A percentile compares a stretch with the other conserved stretches of the same genome.
Conservation (phyloP, 2,113 vertebrate genomes). For the Archilochus colubris region DNA sequence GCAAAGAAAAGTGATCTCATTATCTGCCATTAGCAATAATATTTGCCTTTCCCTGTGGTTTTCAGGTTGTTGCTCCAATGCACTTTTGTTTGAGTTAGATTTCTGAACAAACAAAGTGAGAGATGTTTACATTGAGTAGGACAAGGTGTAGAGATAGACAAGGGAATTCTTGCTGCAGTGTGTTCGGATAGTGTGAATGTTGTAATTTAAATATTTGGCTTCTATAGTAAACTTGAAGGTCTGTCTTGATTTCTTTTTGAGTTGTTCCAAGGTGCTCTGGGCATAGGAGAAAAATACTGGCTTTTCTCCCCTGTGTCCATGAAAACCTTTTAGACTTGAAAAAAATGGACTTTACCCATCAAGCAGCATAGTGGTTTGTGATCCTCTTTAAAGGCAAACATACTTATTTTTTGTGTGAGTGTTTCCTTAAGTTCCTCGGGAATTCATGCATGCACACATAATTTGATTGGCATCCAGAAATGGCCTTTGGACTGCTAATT, state of each 20-base stretch:
- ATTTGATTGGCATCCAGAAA: not conserved
- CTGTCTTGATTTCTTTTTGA: not conserved
- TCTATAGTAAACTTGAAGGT: conserved; percentile 1
- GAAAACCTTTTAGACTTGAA: not conserved
- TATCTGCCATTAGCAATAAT: conserved; percentile 9
- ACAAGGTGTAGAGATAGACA: conserved; percentile 26
- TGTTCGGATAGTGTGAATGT: not conserved
- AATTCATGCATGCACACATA: conserved; percentile 17
- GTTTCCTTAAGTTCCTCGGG: not conserved
- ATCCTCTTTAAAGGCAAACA: not conserved
- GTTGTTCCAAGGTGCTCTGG: not conserved
- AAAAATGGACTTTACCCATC: not conserved
- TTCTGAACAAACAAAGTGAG: conserved; percentile 52
- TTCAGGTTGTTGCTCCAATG: not conserved
- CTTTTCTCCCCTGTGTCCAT: not conserved
- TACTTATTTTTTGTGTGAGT: not conserved
- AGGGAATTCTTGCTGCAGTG: conserved; percentile 9
- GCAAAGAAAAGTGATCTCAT: conserved; percentile 15
- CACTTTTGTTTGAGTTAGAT: conserved; percentile 60
- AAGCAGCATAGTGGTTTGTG: not conserved
- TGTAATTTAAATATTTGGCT: conserved; percentile 56
- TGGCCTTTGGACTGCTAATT: conserved; percentile 18
- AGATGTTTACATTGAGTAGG: conserved; percentile 24
- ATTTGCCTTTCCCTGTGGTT: conserved; percentile 42
- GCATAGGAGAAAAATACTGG: not conserved